Conservation (phyloP, 1,140 invertebrate genomes). For the Aporrectodea caliginosa region DNA sequence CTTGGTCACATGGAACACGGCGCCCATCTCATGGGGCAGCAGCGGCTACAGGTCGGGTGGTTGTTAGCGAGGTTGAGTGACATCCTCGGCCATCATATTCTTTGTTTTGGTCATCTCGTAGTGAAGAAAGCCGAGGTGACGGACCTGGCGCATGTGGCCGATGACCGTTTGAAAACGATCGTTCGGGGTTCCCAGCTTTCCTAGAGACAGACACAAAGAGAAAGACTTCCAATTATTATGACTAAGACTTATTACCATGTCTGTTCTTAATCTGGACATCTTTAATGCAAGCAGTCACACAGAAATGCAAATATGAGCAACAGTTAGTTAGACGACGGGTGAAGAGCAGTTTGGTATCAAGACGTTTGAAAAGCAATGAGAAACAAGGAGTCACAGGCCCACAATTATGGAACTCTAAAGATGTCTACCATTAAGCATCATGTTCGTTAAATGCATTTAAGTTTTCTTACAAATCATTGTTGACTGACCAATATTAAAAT, state of each 20-base stretch:
- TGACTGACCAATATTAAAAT: too few species aligned
- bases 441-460: too few species aligned
- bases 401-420: background rate
- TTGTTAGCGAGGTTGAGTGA: too few species aligned
- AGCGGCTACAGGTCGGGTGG: too few species aligned
- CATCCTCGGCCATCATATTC: conserved; percentile 11
- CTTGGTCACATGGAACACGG: too few species aligned
- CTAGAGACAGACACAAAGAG: conserved; percentile 12
- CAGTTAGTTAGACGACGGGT: background rate
- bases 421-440: too few species aligned
- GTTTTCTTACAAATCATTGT: too few species aligned
- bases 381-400: background rate
- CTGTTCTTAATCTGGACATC: background rate
- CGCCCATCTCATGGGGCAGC: too few species aligned
- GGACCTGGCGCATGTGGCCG: conserved; percentile 20
- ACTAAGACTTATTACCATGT: background rate
- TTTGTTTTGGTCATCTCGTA: conserved; percentile 25
- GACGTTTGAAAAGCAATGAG: background rate
- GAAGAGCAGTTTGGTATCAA: background rate
- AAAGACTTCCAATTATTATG: conserved; percentile 4
- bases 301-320: background rate
- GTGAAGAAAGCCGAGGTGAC: conserved; percentile 28
- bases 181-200: conserved; percentile 31
- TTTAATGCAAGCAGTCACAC: background rate
- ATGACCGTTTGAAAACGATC: conserved; percentile 22